Conservation (phyloP, 2,113 vertebrate species). For the Sphaerodactylus townsendi region DNA sequence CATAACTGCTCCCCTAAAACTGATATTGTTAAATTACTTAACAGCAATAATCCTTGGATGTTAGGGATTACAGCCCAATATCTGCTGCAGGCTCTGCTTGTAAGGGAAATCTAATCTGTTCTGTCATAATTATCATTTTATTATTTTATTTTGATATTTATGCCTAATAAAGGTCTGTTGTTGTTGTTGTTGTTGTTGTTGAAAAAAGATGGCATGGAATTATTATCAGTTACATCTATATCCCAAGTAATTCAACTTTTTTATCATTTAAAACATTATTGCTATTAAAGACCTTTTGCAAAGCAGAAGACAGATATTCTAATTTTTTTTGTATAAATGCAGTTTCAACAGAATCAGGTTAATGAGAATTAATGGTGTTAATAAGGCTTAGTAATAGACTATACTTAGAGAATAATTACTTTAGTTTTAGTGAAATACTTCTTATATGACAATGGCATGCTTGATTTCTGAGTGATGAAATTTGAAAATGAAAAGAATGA, state of each 20-base stretch:
- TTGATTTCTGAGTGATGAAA: neutral
- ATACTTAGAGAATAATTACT: neutral
- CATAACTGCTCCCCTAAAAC: no score
- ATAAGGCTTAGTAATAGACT: neutral
- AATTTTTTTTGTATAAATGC: neutral
- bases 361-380: neutral
- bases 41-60: no score
- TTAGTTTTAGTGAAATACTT: neutral
- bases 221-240: neutral
- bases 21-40: no score
- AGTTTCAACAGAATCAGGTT: neutral
- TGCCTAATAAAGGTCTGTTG: no score
- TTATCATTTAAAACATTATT: neutral
- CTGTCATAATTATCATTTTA: no score
- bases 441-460: neutral
- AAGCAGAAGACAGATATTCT: neutral
- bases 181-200: no score
- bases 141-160: no score
- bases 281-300: neutral
- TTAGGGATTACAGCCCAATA: no score
- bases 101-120: no score
- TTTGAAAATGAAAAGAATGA: slow-evolving; percentile 17
- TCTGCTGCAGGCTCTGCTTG: no score
- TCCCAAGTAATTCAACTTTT: neutral
- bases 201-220: neutral